phyloP scores from a whole-genome alignment of 2,113 vertebrate genomes.

The Geococcyx californianus region DNA sequence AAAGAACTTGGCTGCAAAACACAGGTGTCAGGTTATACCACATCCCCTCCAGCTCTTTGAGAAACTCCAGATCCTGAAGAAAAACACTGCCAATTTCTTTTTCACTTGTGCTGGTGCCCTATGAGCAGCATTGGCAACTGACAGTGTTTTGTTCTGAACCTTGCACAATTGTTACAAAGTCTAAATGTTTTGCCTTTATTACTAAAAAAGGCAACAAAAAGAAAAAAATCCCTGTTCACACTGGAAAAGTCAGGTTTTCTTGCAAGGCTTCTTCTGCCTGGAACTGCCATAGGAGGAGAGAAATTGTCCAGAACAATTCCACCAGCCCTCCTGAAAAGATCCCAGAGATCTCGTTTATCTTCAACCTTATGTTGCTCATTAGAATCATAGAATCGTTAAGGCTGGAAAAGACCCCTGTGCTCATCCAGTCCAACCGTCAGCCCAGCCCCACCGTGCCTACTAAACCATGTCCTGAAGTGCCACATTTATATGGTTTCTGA shows the following conservation, averaged over 20 bases:
- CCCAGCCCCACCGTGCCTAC: too few species aligned
- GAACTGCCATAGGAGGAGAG: background rate
- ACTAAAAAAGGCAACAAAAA: background rate
- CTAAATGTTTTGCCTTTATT: background rate
- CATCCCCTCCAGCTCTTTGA: background rate
- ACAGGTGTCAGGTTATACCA: background rate
- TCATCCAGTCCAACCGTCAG: too few species aligned
- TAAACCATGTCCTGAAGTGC: too few species aligned
- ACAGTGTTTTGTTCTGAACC: background rate
- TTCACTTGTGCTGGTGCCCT: background rate
- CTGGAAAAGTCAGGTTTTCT: background rate
- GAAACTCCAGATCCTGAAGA: background rate
- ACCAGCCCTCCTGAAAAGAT: background rate
- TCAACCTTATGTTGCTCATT: rapidly evolving
- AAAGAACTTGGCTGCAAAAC: background rate
- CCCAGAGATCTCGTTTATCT: background rate
- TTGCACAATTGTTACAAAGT: rapidly evolving
- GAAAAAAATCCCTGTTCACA: background rate
- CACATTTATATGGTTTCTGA: too few species aligned
- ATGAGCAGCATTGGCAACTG: background rate
- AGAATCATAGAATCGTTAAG: too few species aligned
- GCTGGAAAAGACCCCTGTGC: too few species aligned
- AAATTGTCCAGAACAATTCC: background rate
- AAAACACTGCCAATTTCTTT: background rate
- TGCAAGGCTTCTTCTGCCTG: background rate